phyloP scores from a whole-genome alignment of 2,797 vertebrate species.

The Smutsia temminckii region DNA sequence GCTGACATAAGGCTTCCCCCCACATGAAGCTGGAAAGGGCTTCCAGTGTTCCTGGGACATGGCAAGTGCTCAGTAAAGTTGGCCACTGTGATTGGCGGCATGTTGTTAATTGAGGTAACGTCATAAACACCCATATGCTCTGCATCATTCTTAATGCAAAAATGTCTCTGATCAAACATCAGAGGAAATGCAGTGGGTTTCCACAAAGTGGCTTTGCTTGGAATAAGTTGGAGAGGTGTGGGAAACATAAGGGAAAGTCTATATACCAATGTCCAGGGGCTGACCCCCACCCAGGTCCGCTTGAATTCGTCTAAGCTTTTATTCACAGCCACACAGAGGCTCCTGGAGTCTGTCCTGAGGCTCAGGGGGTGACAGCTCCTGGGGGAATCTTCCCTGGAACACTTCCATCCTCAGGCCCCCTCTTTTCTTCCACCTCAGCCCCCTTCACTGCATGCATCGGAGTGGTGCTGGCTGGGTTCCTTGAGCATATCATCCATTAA shows the following conservation, averaged over 20 bases:
- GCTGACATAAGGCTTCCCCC: too few species aligned
- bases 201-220: neutral
- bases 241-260: neutral
- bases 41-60: neutral
- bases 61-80: accelerated
- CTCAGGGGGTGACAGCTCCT: neutral
- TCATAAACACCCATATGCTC: accelerated
- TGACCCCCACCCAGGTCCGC: accelerated
- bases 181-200: too few species aligned
- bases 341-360: neutral
- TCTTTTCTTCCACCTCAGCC: neutral
- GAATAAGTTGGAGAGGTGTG: neutral
- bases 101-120: neutral
- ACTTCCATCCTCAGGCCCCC: neutral
- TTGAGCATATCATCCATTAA: neutral
- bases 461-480: neutral
- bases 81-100: too few species aligned
- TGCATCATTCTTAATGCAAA: accelerated
- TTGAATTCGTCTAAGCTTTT: accelerated
- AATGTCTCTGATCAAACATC: neutral
- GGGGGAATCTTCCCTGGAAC: neutral
- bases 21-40: accelerated
- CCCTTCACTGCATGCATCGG: accelerated
- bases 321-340: neutral
- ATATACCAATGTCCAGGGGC: accelerated